These are phyloP conservation scores for Perca schrenkii DNA, from an alignment of 2,113 vertebrate genomes.

Conservation along the genomic window DNA sequence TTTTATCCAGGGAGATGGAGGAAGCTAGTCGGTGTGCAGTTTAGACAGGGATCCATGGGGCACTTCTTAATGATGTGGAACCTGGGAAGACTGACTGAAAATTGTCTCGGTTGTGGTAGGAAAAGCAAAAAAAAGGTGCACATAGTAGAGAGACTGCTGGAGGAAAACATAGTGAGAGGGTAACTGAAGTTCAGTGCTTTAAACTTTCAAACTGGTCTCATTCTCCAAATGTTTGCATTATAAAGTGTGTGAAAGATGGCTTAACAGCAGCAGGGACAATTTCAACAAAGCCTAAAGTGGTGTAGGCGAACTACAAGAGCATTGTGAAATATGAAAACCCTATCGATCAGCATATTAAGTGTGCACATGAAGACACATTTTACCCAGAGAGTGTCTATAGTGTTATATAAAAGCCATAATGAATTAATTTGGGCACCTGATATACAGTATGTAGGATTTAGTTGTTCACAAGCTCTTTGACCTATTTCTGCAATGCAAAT, in stretches of 20 bases:
- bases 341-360: slow-evolving; percentile 39
- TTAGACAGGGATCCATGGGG: slow-evolving; percentile 76
- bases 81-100: slow-evolving; percentile 69
- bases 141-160: slow-evolving; percentile 29
- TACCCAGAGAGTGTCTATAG: slow-evolving; percentile 28
- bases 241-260: slow-evolving; percentile 18
- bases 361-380: slow-evolving; percentile 25
- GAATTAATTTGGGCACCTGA: slow-evolving; percentile 50
- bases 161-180: slow-evolving; percentile 49
- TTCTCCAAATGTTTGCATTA: slow-evolving; percentile 54
- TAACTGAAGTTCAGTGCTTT: slow-evolving; percentile 58
- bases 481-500: slow-evolving; percentile 70
- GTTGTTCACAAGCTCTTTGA: slow-evolving; percentile 51
- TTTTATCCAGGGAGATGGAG: slow-evolving; percentile 74
- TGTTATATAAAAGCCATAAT: slow-evolving; percentile 55
- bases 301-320: slow-evolving; percentile 13
- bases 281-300: slow-evolving; percentile 46
- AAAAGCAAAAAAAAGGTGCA: slow-evolving; percentile 26
- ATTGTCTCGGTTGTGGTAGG: slow-evolving; percentile 41
- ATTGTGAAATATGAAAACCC: slow-evolving; percentile 32
- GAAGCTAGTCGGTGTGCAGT: slow-evolving; percentile 64
- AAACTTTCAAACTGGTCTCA: slow-evolving; percentile 59
- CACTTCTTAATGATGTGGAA: slow-evolving; percentile 81
- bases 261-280: slow-evolving; percentile 20
- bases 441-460: slow-evolving; percentile 47